Evolutionary conservation across 1,140 invertebrate species (phyloP).

Genomic region (Neoseiulus cucumeris): DNA sequence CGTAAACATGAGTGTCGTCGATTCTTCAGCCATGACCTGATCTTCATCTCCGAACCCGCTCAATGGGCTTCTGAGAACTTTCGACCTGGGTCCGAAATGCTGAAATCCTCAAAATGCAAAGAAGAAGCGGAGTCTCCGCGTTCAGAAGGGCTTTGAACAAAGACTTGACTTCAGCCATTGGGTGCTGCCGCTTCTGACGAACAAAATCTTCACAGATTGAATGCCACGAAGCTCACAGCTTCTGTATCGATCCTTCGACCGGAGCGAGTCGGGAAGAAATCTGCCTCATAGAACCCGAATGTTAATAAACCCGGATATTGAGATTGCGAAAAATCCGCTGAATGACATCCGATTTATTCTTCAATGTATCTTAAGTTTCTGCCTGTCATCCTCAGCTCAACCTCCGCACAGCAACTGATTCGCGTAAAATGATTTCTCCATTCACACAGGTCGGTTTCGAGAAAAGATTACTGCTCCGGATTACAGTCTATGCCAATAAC

Average conservation of each 20-base stretch:
- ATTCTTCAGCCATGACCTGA: not conserved
- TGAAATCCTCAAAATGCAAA: not conserved
- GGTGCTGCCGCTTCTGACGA: not conserved
- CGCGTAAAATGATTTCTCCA: too few species aligned
- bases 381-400: too few species aligned
- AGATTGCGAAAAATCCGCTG: too few species aligned
- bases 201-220: not conserved
- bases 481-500: too few species aligned
- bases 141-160: not conserved
- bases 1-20: not conserved
- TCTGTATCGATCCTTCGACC: not conserved
- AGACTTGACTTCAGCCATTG: not conserved
- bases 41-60: not conserved
- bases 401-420: too few species aligned
- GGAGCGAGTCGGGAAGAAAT: not conserved
- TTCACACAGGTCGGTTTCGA: too few species aligned
- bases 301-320: too few species aligned
- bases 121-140: not conserved
- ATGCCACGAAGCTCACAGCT: not conserved
- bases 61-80: not conserved
- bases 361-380: too few species aligned
- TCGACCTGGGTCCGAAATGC: not conserved
- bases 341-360: too few species aligned
- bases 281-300: not conserved
- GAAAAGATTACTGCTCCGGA: too few species aligned